phyloP scores from a whole-genome alignment of 2,888 invertebrate genomes.

The Drosophila dives region DNA sequence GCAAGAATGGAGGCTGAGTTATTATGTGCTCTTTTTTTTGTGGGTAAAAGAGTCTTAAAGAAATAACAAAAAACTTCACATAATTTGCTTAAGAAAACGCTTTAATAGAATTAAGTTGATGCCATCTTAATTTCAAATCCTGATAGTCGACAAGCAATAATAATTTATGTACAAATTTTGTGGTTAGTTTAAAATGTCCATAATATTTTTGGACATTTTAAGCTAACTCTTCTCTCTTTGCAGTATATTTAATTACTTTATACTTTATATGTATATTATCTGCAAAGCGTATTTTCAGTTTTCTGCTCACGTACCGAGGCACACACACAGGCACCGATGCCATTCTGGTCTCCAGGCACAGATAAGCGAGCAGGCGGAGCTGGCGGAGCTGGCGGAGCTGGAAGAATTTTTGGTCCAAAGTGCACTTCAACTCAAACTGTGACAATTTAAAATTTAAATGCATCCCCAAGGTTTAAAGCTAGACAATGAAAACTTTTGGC shows the following conservation, averaged over 20 bases:
- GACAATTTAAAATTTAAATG: slow-evolving; percentile 1
- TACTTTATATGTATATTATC: not conserved
- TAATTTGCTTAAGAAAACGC: not conserved
- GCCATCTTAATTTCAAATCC: too few relatives aligned
- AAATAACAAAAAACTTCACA: not conserved
- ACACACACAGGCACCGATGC: not conserved
- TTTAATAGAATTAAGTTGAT: not conserved
- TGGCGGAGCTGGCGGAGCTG: not conserved
- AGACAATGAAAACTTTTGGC: not conserved
- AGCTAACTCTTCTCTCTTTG: not conserved
- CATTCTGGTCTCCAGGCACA: not conserved
- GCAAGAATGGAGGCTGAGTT: slow-evolving; percentile 4
- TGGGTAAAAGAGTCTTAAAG: not conserved
- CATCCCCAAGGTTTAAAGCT: not conserved
- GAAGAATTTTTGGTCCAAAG: not conserved
- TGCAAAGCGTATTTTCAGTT: not conserved
- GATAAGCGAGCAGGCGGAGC: not conserved
- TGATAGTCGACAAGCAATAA: not conserved
- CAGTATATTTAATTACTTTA: slow-evolving; percentile 1
- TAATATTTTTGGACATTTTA: not conserved
- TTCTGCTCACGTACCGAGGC: slow-evolving; percentile 12
- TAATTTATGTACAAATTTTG: not conserved
- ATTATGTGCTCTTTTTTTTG: not conserved
- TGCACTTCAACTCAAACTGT: not conserved
- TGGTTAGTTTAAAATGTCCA: not conserved